Percentiles rank a stretch among this genome's conserved stretches.
These are phyloP conservation scores for Psittacula cyanocephala DNA, from an alignment of 2,113 vertebrate genomes.

Conservation along the genomic window DNA sequence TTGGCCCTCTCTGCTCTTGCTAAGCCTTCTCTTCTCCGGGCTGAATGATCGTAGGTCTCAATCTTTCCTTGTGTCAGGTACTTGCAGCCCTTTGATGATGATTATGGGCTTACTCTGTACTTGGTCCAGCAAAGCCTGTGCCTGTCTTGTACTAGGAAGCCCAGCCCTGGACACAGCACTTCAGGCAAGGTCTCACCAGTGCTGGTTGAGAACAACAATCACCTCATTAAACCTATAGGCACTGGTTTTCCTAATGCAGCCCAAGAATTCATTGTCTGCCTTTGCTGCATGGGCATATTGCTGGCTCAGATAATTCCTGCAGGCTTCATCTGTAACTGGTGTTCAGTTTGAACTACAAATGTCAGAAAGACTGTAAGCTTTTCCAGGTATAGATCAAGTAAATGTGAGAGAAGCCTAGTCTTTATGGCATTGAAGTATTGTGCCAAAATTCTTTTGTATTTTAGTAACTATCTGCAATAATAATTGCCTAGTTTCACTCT, in stretches of 20 bases:
- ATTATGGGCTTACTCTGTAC: neutral
- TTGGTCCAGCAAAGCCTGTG: neutral
- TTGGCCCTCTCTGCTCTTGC: neutral
- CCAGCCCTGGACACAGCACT: neutral
- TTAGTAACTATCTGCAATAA: neutral
- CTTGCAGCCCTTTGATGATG: neutral
- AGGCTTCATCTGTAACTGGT: neutral
- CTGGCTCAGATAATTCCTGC: neutral
- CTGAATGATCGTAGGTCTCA: neutral
- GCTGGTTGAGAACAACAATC: neutral
- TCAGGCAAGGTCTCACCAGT: neutral
- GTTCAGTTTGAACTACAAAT: neutral
- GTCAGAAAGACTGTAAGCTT: neutral
- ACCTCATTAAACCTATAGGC: neutral
- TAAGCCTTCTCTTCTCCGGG: neutral
- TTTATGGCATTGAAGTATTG: neutral
- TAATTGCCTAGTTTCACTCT: neutral
- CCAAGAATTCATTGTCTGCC: fast-evolving
- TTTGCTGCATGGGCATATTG: neutral
- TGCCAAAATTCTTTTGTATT: neutral
- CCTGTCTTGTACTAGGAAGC: neutral
- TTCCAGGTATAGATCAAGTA: neutral
- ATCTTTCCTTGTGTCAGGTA: neutral
- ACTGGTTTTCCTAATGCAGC: neutral
- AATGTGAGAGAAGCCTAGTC: neutral